These are phyloP conservation scores for Beroe ovata DNA, from an alignment of 37 sponge, comb jelly and placozoan species.

Conservation along the genomic window DNA sequence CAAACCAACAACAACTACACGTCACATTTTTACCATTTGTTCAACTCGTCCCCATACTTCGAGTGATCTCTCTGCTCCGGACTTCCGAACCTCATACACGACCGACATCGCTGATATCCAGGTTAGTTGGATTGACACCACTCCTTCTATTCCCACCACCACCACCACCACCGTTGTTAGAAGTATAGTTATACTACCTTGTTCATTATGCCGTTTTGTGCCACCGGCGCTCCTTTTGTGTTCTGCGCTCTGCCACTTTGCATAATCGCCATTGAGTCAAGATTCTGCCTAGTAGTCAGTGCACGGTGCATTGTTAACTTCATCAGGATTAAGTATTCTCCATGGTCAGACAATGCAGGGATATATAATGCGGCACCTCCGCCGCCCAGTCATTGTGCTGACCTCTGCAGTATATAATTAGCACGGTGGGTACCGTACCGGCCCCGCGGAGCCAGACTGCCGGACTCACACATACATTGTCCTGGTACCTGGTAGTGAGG, in stretches of 20 bases:
- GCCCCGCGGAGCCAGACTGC: neutral
- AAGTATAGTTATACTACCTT: too few species aligned
- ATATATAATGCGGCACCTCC: neutral
- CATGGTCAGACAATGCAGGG: neutral
- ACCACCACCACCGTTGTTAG: neutral
- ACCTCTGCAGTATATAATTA: neutral
- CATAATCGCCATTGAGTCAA: neutral
- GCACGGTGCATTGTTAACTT: neutral
- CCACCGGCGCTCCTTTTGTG: too few species aligned
- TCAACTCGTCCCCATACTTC: neutral
- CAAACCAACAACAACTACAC: neutral
- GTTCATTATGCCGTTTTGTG: too few species aligned
- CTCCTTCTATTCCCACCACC: neutral
- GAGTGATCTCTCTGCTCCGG: neutral
- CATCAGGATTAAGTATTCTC: neutral
- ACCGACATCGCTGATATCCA: too few species aligned
- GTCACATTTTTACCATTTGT: neutral
- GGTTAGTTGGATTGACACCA: neutral
- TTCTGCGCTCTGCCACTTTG: neutral
- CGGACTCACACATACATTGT: neutral
- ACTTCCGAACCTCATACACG: neutral
- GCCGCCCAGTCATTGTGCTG: slow-evolving; percentile 6
- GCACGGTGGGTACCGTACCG: neutral
- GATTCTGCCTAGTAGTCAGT: neutral
- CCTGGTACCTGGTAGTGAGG: too few species aligned